Evolutionary conservation across 2,888 invertebrate genomes (phyloP).

Genomic region (Noctua janthina): DNA sequence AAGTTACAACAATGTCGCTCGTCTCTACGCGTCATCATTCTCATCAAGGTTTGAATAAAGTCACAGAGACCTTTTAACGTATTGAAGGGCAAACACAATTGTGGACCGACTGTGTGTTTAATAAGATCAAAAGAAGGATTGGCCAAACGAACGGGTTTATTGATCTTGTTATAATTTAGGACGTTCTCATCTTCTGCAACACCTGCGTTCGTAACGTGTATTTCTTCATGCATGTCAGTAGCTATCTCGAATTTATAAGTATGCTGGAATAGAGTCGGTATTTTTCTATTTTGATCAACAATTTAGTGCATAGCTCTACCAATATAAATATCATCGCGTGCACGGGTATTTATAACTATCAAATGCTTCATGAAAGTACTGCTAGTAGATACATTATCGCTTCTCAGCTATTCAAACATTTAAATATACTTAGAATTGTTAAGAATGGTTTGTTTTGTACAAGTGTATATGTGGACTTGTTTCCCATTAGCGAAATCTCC

Average conservation of each 20-base stretch:
- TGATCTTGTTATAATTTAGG: slow-evolving; percentile 33
- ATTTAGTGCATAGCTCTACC: slow-evolving; percentile 48
- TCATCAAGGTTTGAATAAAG: slow-evolving; percentile 61
- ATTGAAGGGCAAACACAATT: slow-evolving; percentile 61
- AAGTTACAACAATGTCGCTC: slow-evolving; percentile 51
- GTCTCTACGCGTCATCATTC: slow-evolving; percentile 40
- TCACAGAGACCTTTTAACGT: slow-evolving; percentile 61
- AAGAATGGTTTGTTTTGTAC: slow-evolving; percentile 30
- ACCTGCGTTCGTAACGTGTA: slow-evolving; percentile 15
- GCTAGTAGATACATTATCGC: slow-evolving; percentile 36
- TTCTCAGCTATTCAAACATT: slow-evolving; percentile 41
- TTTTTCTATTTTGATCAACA: slow-evolving; percentile 52
- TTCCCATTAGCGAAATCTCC: slow-evolving; percentile 51
- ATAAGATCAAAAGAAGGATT: slow-evolving; percentile 59
- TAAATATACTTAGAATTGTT: slow-evolving; percentile 41
- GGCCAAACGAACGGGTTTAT: slow-evolving; percentile 39
- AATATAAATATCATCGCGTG: slow-evolving; percentile 50
- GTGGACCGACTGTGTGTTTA: slow-evolving; percentile 44
- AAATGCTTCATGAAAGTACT: slow-evolving; percentile 49
- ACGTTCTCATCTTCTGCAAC: slow-evolving; percentile 19
- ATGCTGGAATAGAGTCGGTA: slow-evolving; percentile 8
- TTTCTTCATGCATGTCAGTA: slow-evolving; percentile 6
- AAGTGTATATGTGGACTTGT: slow-evolving; percentile 32
- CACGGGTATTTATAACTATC: slow-evolving; percentile 52
- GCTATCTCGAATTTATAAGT: neutral